Conservation (phyloP, 2,888 invertebrate species). For the Macaria notata region DNA sequence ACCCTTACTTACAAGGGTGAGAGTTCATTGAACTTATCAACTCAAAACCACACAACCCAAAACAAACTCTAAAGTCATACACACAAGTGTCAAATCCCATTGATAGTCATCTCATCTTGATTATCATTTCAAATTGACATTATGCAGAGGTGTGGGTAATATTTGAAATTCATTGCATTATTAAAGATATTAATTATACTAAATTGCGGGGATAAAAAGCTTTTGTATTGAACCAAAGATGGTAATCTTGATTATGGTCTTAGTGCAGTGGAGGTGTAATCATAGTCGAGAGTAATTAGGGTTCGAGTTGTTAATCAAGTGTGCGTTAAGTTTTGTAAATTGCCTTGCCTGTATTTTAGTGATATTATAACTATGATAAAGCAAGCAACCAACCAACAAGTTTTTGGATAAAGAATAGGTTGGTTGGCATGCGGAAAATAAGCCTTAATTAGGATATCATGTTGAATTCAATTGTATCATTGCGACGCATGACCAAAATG, state of each 20-base stretch:
- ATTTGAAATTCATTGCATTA: slow-evolving; percentile 43
- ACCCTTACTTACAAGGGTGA: slow-evolving; percentile 51
- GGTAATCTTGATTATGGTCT: slow-evolving; percentile 2
- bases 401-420: too few species aligned
- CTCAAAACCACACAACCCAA: slow-evolving; percentile 23
- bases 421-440: too few species aligned
- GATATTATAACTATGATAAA: too few species aligned
- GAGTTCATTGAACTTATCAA: slow-evolving; percentile 48
- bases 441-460: too few species aligned
- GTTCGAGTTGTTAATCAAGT: too few species aligned
- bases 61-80: slow-evolving; percentile 14
- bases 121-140: slow-evolving; percentile 46
- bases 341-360: too few species aligned
- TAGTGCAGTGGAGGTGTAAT: neutral
- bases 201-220: slow-evolving; percentile 15
- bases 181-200: slow-evolving; percentile 17
- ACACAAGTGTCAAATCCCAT: slow-evolving; percentile 22
- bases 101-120: slow-evolving; percentile 31
- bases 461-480: too few species aligned
- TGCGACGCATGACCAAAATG: too few species aligned
- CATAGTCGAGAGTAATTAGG: neutral
- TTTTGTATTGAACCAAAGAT: slow-evolving; percentile 4
- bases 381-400: too few species aligned
- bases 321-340: too few species aligned
- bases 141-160: slow-evolving; percentile 47